These are phyloP conservation scores for Dicranocentrus wangi DNA, from an alignment of 2,888 invertebrate genomes.

Conservation along the genomic window DNA sequence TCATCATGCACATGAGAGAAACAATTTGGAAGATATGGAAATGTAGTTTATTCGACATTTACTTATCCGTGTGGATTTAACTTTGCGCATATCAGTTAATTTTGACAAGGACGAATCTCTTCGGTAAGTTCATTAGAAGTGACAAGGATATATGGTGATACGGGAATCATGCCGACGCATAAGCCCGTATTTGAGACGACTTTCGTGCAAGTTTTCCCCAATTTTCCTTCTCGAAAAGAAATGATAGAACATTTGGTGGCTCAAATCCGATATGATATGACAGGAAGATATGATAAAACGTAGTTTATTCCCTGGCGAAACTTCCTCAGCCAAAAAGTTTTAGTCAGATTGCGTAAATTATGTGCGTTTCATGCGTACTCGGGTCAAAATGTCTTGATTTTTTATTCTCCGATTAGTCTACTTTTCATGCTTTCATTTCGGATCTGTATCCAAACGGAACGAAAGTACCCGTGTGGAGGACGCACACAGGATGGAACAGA, in stretches of 20 bases:
- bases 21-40: slow-evolving; percentile 1
- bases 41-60: slow-evolving; percentile 6
- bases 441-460: no score
- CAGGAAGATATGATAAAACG: slow-evolving; percentile 47
- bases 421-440: background rate
- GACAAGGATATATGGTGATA: slow-evolving; percentile 30
- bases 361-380: slow-evolving; percentile 52
- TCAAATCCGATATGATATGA: slow-evolving; percentile 41
- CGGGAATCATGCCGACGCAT: slow-evolving; percentile 18
- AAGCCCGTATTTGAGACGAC: background rate
- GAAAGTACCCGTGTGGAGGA: background rate
- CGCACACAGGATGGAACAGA: slow-evolving; percentile 15
- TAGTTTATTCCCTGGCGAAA: slow-evolving; percentile 37
- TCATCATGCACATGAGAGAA: background rate
- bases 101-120: slow-evolving; percentile 15
- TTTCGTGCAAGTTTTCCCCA: slow-evolving; percentile 18
- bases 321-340: slow-evolving; percentile 51
- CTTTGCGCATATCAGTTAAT: slow-evolving; percentile 5
- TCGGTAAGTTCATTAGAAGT: slow-evolving; percentile 21
- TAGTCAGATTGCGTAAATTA: slow-evolving; percentile 54
- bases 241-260: slow-evolving; percentile 44
- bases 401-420: background rate
- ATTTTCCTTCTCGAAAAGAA: slow-evolving; percentile 19
- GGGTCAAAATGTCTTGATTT: slow-evolving; percentile 15
- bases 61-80: background rate